Evolutionary conservation across 2,888 invertebrate species (phyloP), one percentile per base, ranked within the genome.

Genomic region (Erannis defoliaria): DNA sequence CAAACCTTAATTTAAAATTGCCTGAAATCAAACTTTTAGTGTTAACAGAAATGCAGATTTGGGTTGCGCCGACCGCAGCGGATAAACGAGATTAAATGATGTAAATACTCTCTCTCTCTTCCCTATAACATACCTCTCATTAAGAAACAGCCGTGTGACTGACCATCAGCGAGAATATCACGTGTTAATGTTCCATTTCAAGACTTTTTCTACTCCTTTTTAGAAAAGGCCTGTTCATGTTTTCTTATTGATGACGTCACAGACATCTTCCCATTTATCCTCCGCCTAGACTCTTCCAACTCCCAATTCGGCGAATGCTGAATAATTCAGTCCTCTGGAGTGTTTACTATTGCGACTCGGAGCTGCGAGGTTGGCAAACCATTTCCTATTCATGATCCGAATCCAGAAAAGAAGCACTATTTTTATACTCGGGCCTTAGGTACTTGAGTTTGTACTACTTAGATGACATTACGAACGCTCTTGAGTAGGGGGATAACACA

Each of bases 321-420:
- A 69, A 69, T 69, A 59, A 70, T 70, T 70, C 70, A 70, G 48
- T 26, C 42, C 50, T n/a, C 42, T 12, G 10, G 37, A 64, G 64
- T 62, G 64, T 65, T 57, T 61, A 55, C 62, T 57, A 26, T 42
- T 48, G 31, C 60, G 50, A 53, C 56, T 53, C 43, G n/a, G 42
- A 31, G 16, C 43, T 48, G 59, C 65, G 69, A 59, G 65, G 53
- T 40, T 58, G 53, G 61, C 54, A 62, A 67, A 64, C 67, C 50
- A 58, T 66, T 70, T 31, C 62, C 64, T 66, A 70, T 70, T 70
- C 70, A 67, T 66, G 66, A 62, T 45, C 49, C 37, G 33, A 18
- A 56, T 57, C 42, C 61, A 42, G 53, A 56, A 40, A 53, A 38
- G 23, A 10, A 38, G 37, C 26, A 29, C 62, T 55, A 33, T 21